These are phyloP conservation scores for Tachina lurida DNA, from an alignment of 2,888 invertebrate genomes.

Conservation along the genomic window DNA sequence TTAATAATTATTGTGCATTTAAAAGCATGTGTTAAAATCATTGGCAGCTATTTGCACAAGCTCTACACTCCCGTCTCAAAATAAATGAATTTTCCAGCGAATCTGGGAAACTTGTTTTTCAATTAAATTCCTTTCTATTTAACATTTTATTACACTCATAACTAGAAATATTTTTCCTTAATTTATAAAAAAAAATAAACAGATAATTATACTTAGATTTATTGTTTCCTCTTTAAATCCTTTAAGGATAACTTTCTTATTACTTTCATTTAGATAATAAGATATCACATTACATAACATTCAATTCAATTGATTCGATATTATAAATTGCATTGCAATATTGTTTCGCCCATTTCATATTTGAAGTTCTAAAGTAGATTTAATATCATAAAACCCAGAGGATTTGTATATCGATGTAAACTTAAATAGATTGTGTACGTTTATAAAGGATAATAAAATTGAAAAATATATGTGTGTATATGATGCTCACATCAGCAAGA, in stretches of 20 bases:
- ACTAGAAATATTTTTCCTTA: too few species aligned
- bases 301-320: constrained; percentile 16
- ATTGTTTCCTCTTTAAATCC: background rate
- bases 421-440: background rate
- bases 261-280: constrained; percentile 11
- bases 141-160: too few species aligned
- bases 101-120: too few species aligned
- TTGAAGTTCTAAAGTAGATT: constrained; percentile 10
- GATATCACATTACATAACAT: background rate
- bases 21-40: too few species aligned
- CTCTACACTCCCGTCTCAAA: too few species aligned
- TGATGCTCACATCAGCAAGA: constrained; percentile 14
- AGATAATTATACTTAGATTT: background rate
- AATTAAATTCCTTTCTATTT: too few species aligned
- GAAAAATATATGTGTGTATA: background rate
- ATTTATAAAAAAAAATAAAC: too few species aligned
- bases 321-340: constrained; percentile 30
- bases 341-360: background rate
- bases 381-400: constrained; percentile 6
- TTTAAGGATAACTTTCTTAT: background rate
- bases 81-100: too few species aligned
- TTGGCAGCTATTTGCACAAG: too few species aligned
- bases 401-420: constrained; percentile 6
- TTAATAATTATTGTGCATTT: too few species aligned
- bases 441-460: constrained; percentile 35